Base-by-base conservation (phyloP, 2,797 vertebrate species). In the Sorex maritimensis region DNA sequence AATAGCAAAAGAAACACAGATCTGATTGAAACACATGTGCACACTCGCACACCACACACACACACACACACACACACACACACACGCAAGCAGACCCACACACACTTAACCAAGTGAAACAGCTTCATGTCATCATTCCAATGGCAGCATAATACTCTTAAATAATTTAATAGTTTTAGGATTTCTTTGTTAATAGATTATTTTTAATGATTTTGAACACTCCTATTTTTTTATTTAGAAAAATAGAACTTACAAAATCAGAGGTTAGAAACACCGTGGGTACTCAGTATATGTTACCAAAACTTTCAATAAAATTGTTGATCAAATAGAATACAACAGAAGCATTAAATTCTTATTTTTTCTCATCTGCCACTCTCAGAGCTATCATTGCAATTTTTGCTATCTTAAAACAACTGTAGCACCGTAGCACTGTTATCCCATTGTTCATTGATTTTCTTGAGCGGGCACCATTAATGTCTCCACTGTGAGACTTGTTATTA, bases 211-310 rank as follows among this genome's bases (percentile, higher is more conserved):
- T 49, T 79, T 13, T 79, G 21, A 68, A 28, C 6, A 63, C 1
- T 68, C 67, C 6, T 72, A 21, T 46, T 68, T 61, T 61, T 49
- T 93, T 61, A 65, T 77, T 81, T 79, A 73, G 34, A 85, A 77
- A 55, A 77, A 28, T 61, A 61, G 58, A 61, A 61, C 58, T 61
- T 61, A 61, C 58, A 61, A 19, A 19, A 61, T 23, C 13, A 52
- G 13, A 52, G 10, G 10, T 52, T 52, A 52, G 10, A 52, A 52
- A 52, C 49, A 14, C 11, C 10, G 49, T 11, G 49, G 6, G 49
- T 52, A 14, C 49, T 52, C 11, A 52, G 49, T 11, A 11, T 52
- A 52, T 14, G 2, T 52, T 52, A 61, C 19, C 58, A 23, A 61
- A 61, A 61, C 58, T 21, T 19, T 73, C 46, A 63, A 3, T 28